Conservation (phyloP, 2,797 vertebrate genomes). For the Nannoperca obscura region DNA sequence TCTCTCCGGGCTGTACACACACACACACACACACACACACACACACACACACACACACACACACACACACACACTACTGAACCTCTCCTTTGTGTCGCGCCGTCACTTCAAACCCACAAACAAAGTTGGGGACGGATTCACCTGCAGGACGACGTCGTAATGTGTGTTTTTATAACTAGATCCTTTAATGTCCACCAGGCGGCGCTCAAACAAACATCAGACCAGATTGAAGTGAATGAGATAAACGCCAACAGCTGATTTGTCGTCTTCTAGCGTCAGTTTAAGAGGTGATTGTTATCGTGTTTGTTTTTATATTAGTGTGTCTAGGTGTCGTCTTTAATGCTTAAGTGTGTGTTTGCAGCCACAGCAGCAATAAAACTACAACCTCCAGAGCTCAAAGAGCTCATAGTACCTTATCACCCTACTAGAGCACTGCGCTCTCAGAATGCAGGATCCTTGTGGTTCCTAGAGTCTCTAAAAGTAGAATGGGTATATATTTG, state of each 20-base stretch:
- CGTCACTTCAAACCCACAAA: no score
- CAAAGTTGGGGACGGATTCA: background rate
- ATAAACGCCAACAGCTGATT: background rate
- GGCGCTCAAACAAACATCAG: background rate
- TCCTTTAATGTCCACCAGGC: background rate
- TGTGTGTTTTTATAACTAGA: background rate
- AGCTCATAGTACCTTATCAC: no score
- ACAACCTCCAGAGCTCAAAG: no score
- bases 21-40: slow-evolving; percentile 11
- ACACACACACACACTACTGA: background rate
- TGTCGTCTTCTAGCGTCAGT: background rate
- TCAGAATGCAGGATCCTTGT: no score
- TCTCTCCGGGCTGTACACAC: slow-evolving; percentile 90
- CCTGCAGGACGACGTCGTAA: no score
- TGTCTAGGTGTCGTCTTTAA: background rate
- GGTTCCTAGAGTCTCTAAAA: no score
- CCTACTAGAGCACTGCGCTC: no score
- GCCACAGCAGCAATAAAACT: background rate
- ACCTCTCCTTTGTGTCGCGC: background rate
- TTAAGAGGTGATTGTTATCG: background rate
- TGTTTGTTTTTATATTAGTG: background rate
- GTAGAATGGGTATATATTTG: no score
- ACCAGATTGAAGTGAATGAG: background rate
- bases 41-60: background rate
- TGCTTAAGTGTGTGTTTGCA: background rate